Evolutionary conservation across 2,797 vertebrate species (phyloP), one percentile per base, ranked within the genome.

Genomic region (Acanthiza pusilla): DNA sequence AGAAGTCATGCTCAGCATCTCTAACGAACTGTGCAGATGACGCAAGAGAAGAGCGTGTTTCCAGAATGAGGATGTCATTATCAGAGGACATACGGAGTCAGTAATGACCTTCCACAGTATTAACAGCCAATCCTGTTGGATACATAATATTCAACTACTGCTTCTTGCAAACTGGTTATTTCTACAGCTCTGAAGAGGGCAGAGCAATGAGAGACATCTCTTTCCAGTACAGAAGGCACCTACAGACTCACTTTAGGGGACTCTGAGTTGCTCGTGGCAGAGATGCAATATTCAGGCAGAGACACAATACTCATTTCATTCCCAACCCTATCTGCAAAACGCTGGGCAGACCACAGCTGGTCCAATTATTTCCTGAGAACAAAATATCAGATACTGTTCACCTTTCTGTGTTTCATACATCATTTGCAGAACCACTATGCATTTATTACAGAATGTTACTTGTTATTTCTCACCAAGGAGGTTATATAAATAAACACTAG

Each of bases 401-500:
- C 29, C 55, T 86, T 88, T 77, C 88, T 84, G 82, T 62, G 65
- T 30, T 67, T 81, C 80, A 92, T 55, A 75, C 18, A 78, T 81
- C 40, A 83, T 61, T 85, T 84, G 22, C 38, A 78, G 45, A 61
- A 89, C 86, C 53, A 47, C 22, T 53, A 48, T 1, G 1, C 48
- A 76, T 77, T 92, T 85, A 75, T 81, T 93, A 84, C 32, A 61
- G 54, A 70, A 91, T 50, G 76, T 25, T 79, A 67, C 68, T 83
- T 71, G 48, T 47, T 88, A 86, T 63, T 95, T 84, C 78, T 94
- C 91, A 95, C 77, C 65, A 36, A 94, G 88, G 76, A 84, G 89
- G 81, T 91, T 91, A 89, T 75, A 93, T 51, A 95, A 96, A 96
- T 63, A 96, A 94, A 82, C 1, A 5, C 83, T 55, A 75, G 7